Conservation (phyloP, 2,888 invertebrate genomes). For the Augochlorella aurata region DNA sequence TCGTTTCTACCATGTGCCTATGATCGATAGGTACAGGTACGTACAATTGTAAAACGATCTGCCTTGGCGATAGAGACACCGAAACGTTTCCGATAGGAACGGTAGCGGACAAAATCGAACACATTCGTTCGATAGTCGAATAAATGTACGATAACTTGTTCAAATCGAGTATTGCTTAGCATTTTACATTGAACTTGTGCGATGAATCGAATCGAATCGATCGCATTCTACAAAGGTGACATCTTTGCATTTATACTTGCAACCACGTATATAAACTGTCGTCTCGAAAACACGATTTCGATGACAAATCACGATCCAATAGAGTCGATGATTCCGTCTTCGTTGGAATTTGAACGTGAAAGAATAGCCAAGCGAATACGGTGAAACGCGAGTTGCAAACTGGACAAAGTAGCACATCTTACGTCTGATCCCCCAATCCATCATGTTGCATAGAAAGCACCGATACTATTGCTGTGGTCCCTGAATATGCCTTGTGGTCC, state of each 20-base stretch:
- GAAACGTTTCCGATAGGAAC: not conserved
- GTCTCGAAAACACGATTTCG: not conserved
- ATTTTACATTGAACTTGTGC: not conserved
- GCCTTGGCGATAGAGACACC: not conserved
- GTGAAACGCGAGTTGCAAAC: too few species aligned
- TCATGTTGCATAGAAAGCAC: conserved; percentile 82
- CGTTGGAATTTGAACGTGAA: not conserved
- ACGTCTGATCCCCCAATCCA: conserved; percentile 90
- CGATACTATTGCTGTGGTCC: conserved; percentile 23
- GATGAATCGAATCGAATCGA: not conserved
- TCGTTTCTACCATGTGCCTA: not conserved
- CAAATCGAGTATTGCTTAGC: not conserved
- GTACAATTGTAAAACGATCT: not conserved
- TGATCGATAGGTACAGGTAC: conserved; percentile 28
- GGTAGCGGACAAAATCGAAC: not conserved
- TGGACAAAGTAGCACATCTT: conserved; percentile 77
- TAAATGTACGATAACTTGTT: not conserved
- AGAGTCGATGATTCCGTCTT: too few species aligned
- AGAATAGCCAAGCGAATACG: too few species aligned
- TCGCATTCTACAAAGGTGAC: not conserved
- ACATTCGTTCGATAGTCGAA: not conserved
- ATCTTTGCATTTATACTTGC: not conserved
- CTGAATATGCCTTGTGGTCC: conserved; percentile 30
- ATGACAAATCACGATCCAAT: not conserved
- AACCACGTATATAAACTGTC: not conserved